These are phyloP conservation scores for Esox lucius DNA, from an alignment of 2,797 vertebrate genomes.

Conservation along the genomic window DNA sequence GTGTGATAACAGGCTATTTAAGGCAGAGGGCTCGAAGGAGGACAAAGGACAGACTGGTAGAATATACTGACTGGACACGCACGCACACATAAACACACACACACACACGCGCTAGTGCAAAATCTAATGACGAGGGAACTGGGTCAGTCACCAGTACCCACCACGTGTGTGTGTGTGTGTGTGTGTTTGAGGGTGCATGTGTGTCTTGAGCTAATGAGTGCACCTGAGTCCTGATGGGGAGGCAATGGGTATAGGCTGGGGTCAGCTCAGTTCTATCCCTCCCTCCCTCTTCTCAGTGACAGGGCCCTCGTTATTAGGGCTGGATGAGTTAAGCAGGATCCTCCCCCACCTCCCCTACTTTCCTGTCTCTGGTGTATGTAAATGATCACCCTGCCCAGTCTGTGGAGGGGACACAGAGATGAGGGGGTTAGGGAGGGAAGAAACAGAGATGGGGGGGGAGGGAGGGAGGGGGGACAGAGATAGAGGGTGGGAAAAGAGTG, in stretches of 20 bases:
- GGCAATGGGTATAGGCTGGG: not conserved
- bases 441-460: too few species aligned
- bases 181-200: not conserved
- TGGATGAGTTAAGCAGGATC: not conserved
- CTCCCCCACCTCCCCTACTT: not conserved
- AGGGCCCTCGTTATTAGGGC: not conserved
- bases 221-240: constrained; percentile 7
- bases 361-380: not conserved
- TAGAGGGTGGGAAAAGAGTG: too few species aligned
- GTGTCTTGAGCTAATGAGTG: constrained; percentile 1
- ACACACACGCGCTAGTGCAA: not conserved
- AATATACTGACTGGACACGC: not conserved
- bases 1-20: not conserved
- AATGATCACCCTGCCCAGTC: not conserved
- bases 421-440: too few species aligned
- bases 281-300: constrained; percentile 18
- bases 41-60: not conserved
- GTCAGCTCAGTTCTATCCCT: constrained; percentile 9
- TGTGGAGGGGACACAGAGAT: not conserved
- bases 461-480: too few species aligned
- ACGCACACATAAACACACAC: not conserved
- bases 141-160: not conserved
- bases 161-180: not conserved
- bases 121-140: not conserved
- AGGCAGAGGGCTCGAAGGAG: not conserved